These are phyloP conservation scores for Microtus montanus DNA, from an alignment of 2,113 vertebrate species.

Conservation along the genomic window DNA sequence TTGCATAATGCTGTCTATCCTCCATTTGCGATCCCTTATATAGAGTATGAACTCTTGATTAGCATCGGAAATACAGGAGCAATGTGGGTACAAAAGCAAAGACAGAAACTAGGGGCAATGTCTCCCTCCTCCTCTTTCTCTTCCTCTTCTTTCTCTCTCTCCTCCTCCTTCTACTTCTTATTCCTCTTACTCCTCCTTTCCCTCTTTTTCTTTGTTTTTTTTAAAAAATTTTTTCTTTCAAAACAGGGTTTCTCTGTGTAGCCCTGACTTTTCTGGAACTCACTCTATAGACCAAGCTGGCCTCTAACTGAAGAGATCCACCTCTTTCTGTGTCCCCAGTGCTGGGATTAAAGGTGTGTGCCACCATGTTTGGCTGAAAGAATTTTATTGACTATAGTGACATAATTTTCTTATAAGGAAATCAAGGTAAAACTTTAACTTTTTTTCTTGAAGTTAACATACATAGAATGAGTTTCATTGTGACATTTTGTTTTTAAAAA, in stretches of 20 bases:
- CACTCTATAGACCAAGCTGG: neutral
- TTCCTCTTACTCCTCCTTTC: neutral
- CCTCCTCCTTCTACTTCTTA: neutral
- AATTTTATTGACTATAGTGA: neutral
- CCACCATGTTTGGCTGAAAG: neutral
- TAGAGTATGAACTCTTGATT: neutral
- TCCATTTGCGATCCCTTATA: neutral
- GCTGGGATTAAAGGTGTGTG: neutral
- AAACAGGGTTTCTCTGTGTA: neutral
- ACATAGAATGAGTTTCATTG: neutral
- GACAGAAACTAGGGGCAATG: neutral
- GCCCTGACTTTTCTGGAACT: neutral
- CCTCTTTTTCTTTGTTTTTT: neutral
- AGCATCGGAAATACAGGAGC: neutral
- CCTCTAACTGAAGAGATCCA: neutral
- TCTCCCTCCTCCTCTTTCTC: neutral
- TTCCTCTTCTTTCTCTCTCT: neutral
- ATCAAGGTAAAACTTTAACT: neutral
- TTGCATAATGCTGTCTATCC: neutral
- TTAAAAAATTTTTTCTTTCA: neutral
- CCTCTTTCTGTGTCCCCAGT: neutral
- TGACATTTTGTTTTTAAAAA: neutral
- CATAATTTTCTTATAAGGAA: neutral
- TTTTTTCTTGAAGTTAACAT: neutral
- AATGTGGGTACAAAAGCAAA: neutral